Evolutionary conservation across 2,888 invertebrate genomes (phyloP), one percentile per base, ranked within the genome.

Genomic region (Neuroscelio doddi): DNA sequence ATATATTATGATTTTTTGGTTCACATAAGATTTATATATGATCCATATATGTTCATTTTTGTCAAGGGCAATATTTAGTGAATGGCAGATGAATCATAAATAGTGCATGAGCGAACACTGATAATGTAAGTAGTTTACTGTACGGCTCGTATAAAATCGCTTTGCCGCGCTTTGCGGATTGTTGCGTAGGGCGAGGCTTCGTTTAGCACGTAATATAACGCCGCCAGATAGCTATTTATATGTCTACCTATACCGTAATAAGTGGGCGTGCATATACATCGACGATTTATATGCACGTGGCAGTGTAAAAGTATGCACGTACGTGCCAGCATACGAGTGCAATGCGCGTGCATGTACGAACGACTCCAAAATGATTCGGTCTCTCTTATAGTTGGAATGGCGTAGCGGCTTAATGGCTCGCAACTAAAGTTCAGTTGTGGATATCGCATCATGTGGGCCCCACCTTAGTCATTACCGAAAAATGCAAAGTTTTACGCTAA

Each of bases 351-450:
- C 44, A 9, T 26, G 27, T 21, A 24, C 10, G 26, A 21, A 9
- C n/a, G 5, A 42, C 9, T 3, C 32, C 32, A 17, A 24, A 17
- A 3, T n/a, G 39, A 39, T 39, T 9, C 17, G 12, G 39, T 3
- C 1, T 32, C 45, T 15, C 38, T 36, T 44, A 53, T 24, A 46
- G 17, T 32, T 73, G 71, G 74, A 73, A 75, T 73, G 69, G 74
- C 76, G 76, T 74, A 73, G 77, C 76, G 76, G 69, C 73, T 76
- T 77, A 76, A 77, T 77, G 76, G 76, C 74, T 76, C 76, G 77
- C 72, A 66, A 77, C 77, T 75, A 74, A 76, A 72, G 72, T 75
- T 74, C 74, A 75, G 73, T 71, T 68, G 66, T 70, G 74, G 53
- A 68, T 53, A 53, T 36, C 49, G 27, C 21, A 16, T 14, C 39